Conservation (phyloP, 2,888 invertebrate genomes). For the Dasysyrphus tricinctus region DNA sequence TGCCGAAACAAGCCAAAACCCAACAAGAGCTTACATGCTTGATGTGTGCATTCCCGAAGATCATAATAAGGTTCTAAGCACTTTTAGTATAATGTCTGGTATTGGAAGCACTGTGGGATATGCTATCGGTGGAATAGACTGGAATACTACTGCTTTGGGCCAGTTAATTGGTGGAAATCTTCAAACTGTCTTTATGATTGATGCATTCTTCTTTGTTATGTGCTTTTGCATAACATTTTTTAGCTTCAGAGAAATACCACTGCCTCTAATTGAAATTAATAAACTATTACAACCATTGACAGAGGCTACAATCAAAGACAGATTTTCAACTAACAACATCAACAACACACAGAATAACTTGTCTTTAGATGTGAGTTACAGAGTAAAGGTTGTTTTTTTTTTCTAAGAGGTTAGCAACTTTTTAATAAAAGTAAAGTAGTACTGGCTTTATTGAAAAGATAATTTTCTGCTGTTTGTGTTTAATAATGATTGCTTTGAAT, state of each 20-base stretch:
- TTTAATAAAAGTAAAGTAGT: no score
- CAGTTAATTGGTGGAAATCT: conserved; percentile 85
- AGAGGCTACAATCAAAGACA: conserved; percentile 79
- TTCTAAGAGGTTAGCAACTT: no score
- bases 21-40: conserved; percentile 86
- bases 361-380: conserved; percentile 75
- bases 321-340: conserved; percentile 79
- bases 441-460: no score
- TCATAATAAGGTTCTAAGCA: conserved; percentile 86
- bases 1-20: conserved; percentile 87
- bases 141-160: conserved; percentile 84
- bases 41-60: conserved; percentile 86
- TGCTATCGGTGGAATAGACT: conserved; percentile 85
- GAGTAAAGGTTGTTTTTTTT: no score
- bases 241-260: conserved; percentile 86
- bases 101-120: conserved; percentile 87
- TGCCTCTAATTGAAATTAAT: conserved; percentile 82
- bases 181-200: conserved; percentile 85
- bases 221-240: conserved; percentile 85
- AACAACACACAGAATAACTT: conserved; percentile 63
- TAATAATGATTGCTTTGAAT: no score
- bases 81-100: conserved; percentile 87
- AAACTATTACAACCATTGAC: conserved; percentile 81
- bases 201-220: conserved; percentile 85
- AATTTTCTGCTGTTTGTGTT: no score